Percentiles rank a stretch among this genome's conserved stretches.
Evolutionary conservation across 1,140 invertebrate genomes (phyloP).

Genomic region (Drosophila athabasca): DNA sequence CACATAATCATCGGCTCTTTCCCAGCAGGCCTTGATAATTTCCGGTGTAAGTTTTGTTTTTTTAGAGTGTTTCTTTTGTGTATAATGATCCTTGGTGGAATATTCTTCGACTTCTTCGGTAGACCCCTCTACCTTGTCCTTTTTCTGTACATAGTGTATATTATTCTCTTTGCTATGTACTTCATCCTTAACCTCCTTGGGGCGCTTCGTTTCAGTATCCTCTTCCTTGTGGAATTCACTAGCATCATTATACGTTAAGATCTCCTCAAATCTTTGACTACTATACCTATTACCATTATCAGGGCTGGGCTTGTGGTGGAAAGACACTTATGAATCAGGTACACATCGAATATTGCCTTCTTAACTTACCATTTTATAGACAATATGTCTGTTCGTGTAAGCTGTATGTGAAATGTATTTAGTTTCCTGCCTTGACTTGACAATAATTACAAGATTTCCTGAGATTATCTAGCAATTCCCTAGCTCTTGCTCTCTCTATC

Average conservation of each 20-base stretch:
- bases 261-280: no score
- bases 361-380: conserved; percentile 28
- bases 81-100: no score
- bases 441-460: conserved; percentile 44
- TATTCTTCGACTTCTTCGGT: no score
- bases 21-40: no score
- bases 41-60: neutral
- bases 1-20: neutral
- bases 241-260: no score
- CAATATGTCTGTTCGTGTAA: conserved; percentile 15
- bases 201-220: no score
- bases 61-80: no score
- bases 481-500: conserved; percentile 11
- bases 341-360: neutral
- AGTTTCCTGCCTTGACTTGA: conserved; percentile 32
- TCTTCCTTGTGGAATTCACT: no score
- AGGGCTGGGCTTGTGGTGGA: neutral
- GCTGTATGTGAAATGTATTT: conserved; percentile 22
- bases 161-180: no score
- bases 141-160: no score
- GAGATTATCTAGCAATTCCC: conserved; percentile 15
- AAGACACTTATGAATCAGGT: neutral
- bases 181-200: no score
- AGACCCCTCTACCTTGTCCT: no score
- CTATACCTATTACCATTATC: neutral